Conservation (phyloP, 1,140 invertebrate species). For the Diorhabda carinulata region DNA sequence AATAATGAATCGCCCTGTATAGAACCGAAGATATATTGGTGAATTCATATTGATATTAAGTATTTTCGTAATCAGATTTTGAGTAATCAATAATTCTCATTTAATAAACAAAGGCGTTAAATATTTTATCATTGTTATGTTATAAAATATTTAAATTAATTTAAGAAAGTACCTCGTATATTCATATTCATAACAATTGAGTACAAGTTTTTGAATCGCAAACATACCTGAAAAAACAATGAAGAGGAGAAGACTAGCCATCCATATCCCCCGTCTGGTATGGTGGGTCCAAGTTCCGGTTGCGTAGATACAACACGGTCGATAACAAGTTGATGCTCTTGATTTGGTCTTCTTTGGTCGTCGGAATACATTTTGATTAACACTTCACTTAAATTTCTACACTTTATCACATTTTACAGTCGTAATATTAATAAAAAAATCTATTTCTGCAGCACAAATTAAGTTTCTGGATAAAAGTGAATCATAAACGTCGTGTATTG, state of each 20-base stretch:
- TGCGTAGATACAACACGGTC: constrained; percentile 57
- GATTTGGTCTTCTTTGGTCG: neutral
- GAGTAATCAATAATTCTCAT: too few relatives aligned
- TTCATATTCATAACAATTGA: too few relatives aligned
- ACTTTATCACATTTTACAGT: neutral
- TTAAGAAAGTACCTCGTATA: too few relatives aligned
- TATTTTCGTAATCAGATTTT: too few relatives aligned
- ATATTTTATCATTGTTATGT: neutral
- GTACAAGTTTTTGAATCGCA: too few relatives aligned
- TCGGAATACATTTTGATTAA: constrained; percentile 10
- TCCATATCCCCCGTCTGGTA: constrained; percentile 61
- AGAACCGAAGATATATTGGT: too few relatives aligned
- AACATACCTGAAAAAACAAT: constrained; percentile 53
- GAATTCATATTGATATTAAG: too few relatives aligned
- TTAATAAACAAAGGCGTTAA: too few relatives aligned
- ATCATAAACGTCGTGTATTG: constrained; percentile 3
- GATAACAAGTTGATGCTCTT: constrained; percentile 36
- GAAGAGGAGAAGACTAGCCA: constrained; percentile 60
- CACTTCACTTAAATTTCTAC: neutral
- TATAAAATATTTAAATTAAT: too few relatives aligned
- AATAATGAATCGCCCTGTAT: too few relatives aligned
- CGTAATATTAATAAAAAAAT: neutral
- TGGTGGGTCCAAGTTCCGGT: constrained; percentile 60
- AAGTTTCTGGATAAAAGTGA: neutral
- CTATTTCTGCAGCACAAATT: neutral